Percentiles rank a stretch among this genome's conserved stretches.
Evolutionary conservation across 2,797 vertebrate genomes (phyloP).

Genomic region (Acestrorhynchus altus): DNA sequence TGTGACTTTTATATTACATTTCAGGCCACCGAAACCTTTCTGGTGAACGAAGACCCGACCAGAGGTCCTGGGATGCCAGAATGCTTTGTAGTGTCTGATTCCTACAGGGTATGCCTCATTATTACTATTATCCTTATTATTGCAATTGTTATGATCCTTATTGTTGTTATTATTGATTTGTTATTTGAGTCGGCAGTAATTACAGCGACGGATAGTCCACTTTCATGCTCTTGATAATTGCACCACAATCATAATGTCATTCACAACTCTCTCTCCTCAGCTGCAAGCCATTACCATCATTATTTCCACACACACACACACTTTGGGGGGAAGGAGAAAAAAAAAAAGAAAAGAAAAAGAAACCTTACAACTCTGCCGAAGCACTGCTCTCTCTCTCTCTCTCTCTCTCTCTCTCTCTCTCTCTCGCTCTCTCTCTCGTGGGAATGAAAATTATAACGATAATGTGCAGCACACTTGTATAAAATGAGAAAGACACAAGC

Average conservation of each 20-base stretch:
- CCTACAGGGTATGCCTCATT: constrained; percentile 81
- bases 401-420: constrained; percentile 62
- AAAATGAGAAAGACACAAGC: constrained; percentile 58
- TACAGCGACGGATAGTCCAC: constrained; percentile 76
- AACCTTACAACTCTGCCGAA: constrained; percentile 67
- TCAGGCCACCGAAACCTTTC: constrained; percentile 84
- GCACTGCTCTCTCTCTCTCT: constrained; percentile 55
- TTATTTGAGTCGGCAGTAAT: constrained; percentile 74
- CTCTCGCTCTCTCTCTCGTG: constrained; percentile 65
- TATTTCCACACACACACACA: constrained; percentile 78
- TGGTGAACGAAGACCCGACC: constrained; percentile 84
- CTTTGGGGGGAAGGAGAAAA: constrained; percentile 56
- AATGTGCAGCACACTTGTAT: constrained; percentile 67
- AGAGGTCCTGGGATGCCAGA: constrained; percentile 85
- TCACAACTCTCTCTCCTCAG: constrained; percentile 81
- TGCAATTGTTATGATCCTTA: constrained; percentile 64
- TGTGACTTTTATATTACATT: constrained; percentile 76
- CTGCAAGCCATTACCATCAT: constrained; percentile 84
- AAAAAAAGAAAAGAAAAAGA: constrained; percentile 42
- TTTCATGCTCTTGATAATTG: constrained; percentile 79
- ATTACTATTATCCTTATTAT: constrained; percentile 66
- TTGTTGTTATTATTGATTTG: constrained; percentile 69
- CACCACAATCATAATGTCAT: constrained; percentile 82
- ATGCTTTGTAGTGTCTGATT: constrained; percentile 87
- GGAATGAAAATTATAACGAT: constrained; percentile 73